These are phyloP conservation scores for Spialia ferax DNA, from an alignment of 2,888 invertebrate species.

Conservation along the genomic window DNA sequence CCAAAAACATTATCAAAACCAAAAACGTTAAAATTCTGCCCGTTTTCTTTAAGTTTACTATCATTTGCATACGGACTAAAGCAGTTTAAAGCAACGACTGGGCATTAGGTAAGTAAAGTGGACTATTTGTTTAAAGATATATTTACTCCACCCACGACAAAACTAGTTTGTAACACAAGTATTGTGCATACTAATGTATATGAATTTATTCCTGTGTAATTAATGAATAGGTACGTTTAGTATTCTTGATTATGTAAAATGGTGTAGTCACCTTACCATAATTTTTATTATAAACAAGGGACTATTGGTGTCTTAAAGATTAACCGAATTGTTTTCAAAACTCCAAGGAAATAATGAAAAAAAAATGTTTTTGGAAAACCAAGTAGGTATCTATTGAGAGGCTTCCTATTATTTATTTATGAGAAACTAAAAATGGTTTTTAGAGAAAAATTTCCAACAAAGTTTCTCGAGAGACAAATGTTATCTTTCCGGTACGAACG, in stretches of 20 bases:
- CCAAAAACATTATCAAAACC: too few species aligned
- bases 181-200: background rate
- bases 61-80: background rate
- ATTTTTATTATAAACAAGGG: too few species aligned
- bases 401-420: too few species aligned
- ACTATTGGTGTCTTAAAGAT: too few species aligned
- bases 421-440: too few species aligned
- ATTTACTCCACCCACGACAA: too few species aligned
- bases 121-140: background rate
- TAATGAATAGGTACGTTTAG: background rate
- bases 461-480: conserved; percentile 26
- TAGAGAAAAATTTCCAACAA: conserved; percentile 12
- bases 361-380: too few species aligned
- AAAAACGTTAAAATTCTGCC: background rate
- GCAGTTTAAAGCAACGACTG: background rate
- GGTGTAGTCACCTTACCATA: background rate
- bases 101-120: background rate
- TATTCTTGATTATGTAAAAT: background rate
- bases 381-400: too few species aligned
- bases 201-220: background rate
- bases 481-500: conserved; percentile 27
- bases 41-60: background rate
- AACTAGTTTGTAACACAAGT: background rate
- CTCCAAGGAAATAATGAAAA: too few species aligned
- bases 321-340: background rate